Percentiles rank a stretch among this genome's conserved stretches.
Evolutionary conservation across 2,888 invertebrate genomes (phyloP).

Genomic region (Leucoma salicis): DNA sequence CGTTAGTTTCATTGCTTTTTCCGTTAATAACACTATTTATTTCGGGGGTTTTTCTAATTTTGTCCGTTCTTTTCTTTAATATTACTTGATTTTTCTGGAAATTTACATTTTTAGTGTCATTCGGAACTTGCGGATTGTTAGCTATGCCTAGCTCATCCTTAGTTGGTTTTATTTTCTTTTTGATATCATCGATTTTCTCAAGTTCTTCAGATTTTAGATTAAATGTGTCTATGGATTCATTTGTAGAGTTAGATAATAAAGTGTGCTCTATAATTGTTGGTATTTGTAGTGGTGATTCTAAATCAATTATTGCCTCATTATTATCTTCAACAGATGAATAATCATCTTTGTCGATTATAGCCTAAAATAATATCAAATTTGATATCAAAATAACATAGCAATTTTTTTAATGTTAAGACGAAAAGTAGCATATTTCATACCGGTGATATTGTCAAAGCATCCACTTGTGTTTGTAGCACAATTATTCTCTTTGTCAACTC

Average conservation of each 20-base stretch:
- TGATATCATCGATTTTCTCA: background rate
- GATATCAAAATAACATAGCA: background rate
- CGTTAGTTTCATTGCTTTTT: background rate
- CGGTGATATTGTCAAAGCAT: constrained; percentile 36
- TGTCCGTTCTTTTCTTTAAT: background rate
- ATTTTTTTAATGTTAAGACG: too few relatives aligned
- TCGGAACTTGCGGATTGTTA: background rate
- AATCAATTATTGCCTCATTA: background rate
- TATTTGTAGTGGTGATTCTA: background rate
- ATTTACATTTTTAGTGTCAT: background rate
- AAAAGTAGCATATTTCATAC: too few relatives aligned
- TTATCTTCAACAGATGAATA: background rate
- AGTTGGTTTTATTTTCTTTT: background rate
- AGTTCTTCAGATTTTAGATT: background rate
- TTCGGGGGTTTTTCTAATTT: constrained; percentile 1
- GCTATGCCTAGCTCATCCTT: background rate
- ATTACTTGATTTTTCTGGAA: background rate
- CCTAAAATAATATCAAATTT: background rate
- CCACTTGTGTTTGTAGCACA: constrained; percentile 51
- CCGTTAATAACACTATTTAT: background rate
- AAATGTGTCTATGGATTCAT: background rate
- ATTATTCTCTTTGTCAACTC: constrained; percentile 44
- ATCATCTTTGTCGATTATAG: background rate
- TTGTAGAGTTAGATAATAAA: background rate
- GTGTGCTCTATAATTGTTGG: background rate